Evolutionary conservation across 2,888 invertebrate genomes (phyloP), one percentile per base, ranked within the genome.

Genomic region (Caenorhabditis sp.): DNA sequence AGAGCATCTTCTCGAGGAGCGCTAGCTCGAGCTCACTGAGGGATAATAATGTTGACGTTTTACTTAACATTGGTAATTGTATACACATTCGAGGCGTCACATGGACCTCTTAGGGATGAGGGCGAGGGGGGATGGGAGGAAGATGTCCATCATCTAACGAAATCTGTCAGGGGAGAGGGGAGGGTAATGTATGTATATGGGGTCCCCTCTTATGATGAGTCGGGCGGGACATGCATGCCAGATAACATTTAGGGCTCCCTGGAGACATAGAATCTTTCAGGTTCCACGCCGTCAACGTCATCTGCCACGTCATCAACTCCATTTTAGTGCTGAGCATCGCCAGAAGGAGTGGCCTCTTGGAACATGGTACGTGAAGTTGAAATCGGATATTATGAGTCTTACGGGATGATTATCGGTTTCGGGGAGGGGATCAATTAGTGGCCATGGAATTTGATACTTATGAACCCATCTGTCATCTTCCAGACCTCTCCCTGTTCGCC

Each of bases 271-370:
- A 13, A 40, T 11, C 13, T 40, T 81, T 56, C 90, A 95, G 96
- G 89, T 97, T 95, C 93, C 97, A 97, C 93, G 93, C 96, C 88
- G 94, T 95, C 88, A 96, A 96, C 93, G 94, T 97, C 78, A 92
- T 96, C 72, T 94, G 97, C 80, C 97, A 97, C 93, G 95, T 95
- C 86, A 93, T 95, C 76, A 96, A 96, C 82, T 96, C 96, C 0
- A 95, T 94, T 1, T 93, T 97, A 77, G 95, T 97, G 85, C 95
- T 96, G 68, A 94, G 94, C 82, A 94, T 96, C 58, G 26, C n/a
- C n/a, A n/a, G n/a, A n/a, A n/a, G n/a, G n/a, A n/a, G 50, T 20
- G 53, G 13, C 44, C 32, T 32, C 9, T 9, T 32, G 32, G 32
- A 9, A 9, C 4, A 32, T 9, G 32, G 32, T 32, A 6, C 5